These are phyloP conservation scores for Lethenteron reissneri DNA, from an alignment of 2,113 vertebrate genomes.

Conservation along the genomic window DNA sequence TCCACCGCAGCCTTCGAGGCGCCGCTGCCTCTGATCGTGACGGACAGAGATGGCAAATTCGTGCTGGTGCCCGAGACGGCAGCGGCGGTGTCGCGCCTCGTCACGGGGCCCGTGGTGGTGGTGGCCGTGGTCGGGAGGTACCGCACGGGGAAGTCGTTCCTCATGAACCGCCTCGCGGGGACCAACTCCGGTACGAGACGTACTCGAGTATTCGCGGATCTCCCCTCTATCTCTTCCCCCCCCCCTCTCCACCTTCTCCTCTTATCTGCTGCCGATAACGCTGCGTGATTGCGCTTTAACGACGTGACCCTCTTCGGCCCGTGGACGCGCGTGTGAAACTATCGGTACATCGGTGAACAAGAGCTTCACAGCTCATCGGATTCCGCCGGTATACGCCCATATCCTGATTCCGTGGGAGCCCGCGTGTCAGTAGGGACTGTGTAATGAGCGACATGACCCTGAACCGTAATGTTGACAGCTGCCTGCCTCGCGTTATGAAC, in stretches of 20 bases:
- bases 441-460: too few relatives aligned
- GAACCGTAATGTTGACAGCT: too few relatives aligned
- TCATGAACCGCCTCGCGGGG: slow-evolving; percentile 17
- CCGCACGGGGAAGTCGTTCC: slow-evolving; percentile 17
- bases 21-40: slow-evolving; percentile 17
- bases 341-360: too few relatives aligned
- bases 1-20: slow-evolving; percentile 11
- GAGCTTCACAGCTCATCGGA: too few relatives aligned
- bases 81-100: slow-evolving; percentile 7
- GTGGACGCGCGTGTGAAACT: too few relatives aligned
- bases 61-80: slow-evolving; percentile 12
- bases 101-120: slow-evolving; percentile 15
- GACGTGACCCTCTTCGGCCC: too few relatives aligned
- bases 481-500: too few relatives aligned
- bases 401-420: too few relatives aligned
- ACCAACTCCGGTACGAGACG: slow-evolving; percentile 11
- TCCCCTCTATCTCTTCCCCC: not conserved
- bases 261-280: not conserved
- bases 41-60: not conserved
- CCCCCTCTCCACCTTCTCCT: not conserved
- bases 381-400: too few relatives aligned
- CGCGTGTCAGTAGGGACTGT: too few relatives aligned
- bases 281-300: too few relatives aligned
- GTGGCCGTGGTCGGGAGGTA: slow-evolving; percentile 16
- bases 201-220: not conserved